Conservation (phyloP, 2,888 invertebrate species). For the Myopa testacea region DNA sequence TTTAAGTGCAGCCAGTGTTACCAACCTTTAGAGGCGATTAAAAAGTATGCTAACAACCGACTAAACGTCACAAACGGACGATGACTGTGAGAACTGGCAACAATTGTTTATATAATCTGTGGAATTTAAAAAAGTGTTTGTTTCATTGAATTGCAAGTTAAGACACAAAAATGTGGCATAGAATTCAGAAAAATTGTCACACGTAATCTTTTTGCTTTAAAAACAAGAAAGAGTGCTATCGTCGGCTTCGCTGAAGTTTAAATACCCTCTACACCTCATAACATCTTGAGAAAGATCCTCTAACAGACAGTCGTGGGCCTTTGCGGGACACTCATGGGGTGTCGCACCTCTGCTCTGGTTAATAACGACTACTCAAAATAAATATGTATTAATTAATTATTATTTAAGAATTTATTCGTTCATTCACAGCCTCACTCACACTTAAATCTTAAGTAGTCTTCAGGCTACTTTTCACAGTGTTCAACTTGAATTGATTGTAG, state of each 20-base stretch:
- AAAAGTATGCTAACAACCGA: slow-evolving; percentile 6
- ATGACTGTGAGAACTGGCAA: slow-evolving; percentile 15
- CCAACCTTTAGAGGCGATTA: neutral
- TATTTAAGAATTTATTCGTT: no score
- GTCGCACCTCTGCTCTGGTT: no score
- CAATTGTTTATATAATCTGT: slow-evolving; percentile 20
- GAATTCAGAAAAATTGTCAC: neutral
- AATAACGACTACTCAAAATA: no score
- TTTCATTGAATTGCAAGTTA: neutral
- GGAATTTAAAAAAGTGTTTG: neutral
- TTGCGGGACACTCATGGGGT: no score
- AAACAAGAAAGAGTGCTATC: neutral
- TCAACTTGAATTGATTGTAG: no score
- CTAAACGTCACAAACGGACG: slow-evolving; percentile 7
- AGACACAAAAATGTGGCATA: neutral
- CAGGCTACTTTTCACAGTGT: no score
- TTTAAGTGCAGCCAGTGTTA: neutral
- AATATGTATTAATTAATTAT: no score
- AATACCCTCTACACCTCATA: neutral
- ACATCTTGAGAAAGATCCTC: no score
- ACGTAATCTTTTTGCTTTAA: neutral
- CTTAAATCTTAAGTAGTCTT: no score
- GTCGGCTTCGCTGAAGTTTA: no score
- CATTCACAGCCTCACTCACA: no score
- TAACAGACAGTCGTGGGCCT: no score